phyloP scores from a whole-genome alignment of 2,113 vertebrate genomes.

The Paramormyrops kingsleyae region DNA sequence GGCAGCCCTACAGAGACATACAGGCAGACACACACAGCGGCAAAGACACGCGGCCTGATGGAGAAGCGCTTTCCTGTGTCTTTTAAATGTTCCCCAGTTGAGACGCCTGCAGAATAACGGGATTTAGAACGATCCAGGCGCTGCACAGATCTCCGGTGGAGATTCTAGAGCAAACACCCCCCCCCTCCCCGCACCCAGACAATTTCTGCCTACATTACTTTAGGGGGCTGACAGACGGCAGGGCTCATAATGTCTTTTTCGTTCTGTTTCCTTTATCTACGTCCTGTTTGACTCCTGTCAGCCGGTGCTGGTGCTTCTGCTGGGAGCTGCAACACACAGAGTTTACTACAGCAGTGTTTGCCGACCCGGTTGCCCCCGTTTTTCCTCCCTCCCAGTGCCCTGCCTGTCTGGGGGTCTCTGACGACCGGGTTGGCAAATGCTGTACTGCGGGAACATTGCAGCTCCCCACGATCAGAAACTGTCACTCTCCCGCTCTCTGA shows the following conservation, averaged over 20 bases:
- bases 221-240: not conserved
- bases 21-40: not conserved
- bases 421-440: not conserved
- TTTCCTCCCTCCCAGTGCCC: not conserved
- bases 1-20: not conserved
- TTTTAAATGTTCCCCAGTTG: constrained; percentile 41
- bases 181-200: not conserved
- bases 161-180: not conserved
- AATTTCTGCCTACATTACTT: not conserved
- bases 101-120: not conserved
- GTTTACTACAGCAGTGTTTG: not conserved
- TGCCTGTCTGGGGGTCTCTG: not conserved
- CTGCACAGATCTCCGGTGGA: constrained; percentile 9
- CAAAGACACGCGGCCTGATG: not conserved
- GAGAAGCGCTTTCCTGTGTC: constrained; percentile 24
- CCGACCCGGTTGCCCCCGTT: not conserved
- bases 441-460: not conserved
- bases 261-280: not conserved
- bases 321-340: not conserved
- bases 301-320: not conserved
- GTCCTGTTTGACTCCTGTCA: not conserved
- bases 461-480: not conserved
- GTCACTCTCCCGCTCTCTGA: not conserved
- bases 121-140: not conserved
- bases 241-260: not conserved